These are phyloP conservation scores for Arnoldichthys spilopterus DNA, from an alignment of 2,797 vertebrate genomes.

Conservation along the genomic window DNA sequence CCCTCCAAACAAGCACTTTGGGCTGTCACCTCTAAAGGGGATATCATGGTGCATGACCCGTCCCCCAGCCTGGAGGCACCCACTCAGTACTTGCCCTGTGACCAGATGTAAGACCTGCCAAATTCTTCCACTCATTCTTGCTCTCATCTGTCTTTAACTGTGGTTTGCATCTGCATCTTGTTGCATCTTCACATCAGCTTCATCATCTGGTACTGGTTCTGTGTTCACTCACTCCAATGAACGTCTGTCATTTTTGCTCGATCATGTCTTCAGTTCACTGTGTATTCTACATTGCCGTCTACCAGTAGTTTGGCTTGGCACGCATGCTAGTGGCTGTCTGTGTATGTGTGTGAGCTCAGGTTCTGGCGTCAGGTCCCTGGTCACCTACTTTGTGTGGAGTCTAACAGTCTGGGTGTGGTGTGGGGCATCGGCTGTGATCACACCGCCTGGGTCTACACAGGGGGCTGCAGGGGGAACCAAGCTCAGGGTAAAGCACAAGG, in stretches of 20 bases:
- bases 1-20: slow-evolving; percentile 91
- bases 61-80: slow-evolving; percentile 83
- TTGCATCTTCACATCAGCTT: slow-evolving; percentile 24
- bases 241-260: slow-evolving; percentile 5
- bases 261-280: background rate
- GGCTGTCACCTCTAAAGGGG: slow-evolving; percentile 94
- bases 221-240: background rate
- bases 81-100: slow-evolving; percentile 78
- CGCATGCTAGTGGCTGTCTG: slow-evolving; percentile 44
- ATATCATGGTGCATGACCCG: slow-evolving; percentile 94
- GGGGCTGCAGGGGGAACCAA: slow-evolving; percentile 80
- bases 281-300: slow-evolving; percentile 3
- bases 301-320: slow-evolving; percentile 30
- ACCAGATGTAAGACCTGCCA: slow-evolving; percentile 87
- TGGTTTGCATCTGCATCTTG: background rate
- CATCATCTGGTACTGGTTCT: background rate
- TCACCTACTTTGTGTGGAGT: slow-evolving; percentile 89
- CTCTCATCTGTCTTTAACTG: background rate
- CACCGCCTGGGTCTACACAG: slow-evolving; percentile 92
- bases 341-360: slow-evolving; percentile 78
- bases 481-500: slow-evolving; percentile 80
- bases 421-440: slow-evolving; percentile 94
- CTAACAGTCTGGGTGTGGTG: slow-evolving; percentile 89
- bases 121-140: background rate
- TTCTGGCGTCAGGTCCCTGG: slow-evolving; percentile 97